Evolutionary conservation across 64 coral and sea anemone genomes (phyloP), one percentile per base, ranked within the genome.

Genomic region (Montipora foliosa): DNA sequence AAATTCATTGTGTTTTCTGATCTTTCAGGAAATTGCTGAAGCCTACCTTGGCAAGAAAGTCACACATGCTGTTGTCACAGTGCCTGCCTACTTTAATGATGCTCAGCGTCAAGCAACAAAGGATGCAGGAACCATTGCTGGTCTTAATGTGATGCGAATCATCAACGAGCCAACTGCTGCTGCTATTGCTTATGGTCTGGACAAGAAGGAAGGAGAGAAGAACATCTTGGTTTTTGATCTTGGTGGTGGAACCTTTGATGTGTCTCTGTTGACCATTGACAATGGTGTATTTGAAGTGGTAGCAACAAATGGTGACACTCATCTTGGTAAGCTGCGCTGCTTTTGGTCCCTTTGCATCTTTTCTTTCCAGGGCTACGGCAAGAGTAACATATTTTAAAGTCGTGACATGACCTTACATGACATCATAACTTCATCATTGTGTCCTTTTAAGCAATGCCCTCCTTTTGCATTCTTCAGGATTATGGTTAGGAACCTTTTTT

Each of bases 11-110:
- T 44, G 4, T 92, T 25, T 24, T 86, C 50, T 57, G 6, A 8
- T 57, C 13, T 80, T 59, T 10, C 50, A 99, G 97, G 97, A 99
- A 99, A 96, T 95, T 80, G 97, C 97, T 47, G 97, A 99, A 77
- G 97, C 97, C 24, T 99, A 99, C 80, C 92, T 99, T 67, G 92
- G 94, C n/a, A 99, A 99, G 92, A 99, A 99, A 89, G 97, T 99
- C 52, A 99, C 97, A 13, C 97, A 99, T 96, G 97, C 97, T 50
- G 97, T 99, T 49, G 97, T 99, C 71, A 99, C 97, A 69, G 97
- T 99, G 16, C 97, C 97, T 77, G 97, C 97, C 47, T 99, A 99
- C 79, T 99, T 99, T 92, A 99, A 99, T 48, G 97, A 99, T 92
- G 97, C 97, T 47, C 97, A 99, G 75, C 91, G 97, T 69, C 97